A percentile compares a stretch with the other conserved stretches of the same genome.
Evolutionary conservation across 2,113 vertebrate genomes (phyloP).

Genomic region (Ariopsis seemanni): DNA sequence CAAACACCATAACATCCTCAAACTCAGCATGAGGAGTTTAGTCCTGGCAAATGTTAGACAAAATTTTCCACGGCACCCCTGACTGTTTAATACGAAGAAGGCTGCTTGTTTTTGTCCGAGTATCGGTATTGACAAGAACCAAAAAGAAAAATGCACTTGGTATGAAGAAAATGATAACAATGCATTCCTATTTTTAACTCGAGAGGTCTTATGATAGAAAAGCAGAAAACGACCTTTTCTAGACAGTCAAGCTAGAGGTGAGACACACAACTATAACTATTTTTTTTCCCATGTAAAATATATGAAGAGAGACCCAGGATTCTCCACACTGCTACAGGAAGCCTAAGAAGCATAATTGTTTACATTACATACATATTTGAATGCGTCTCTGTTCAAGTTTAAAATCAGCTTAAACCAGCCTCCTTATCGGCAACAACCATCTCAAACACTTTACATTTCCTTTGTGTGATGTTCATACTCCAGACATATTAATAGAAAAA

Average conservation of each 20-base stretch:
- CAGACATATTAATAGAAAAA: neutral
- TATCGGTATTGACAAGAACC: neutral
- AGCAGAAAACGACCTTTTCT: neutral
- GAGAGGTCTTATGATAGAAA: neutral
- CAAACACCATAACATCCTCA: too few relatives aligned
- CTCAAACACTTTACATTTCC: conserved; percentile 40
- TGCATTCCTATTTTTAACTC: neutral
- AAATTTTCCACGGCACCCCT: neutral
- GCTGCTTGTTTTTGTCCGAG: neutral
- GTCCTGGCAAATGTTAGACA: neutral
- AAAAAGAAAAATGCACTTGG: neutral
- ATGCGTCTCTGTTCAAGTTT: neutral
- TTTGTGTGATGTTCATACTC: conserved; percentile 19
- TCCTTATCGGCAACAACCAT: conserved; percentile 21
- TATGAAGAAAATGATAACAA: neutral
- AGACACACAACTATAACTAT: neutral
- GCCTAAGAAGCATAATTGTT: neutral
- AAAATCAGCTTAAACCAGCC: neutral
- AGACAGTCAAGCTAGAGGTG: neutral
- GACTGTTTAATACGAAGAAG: neutral
- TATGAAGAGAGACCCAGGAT: neutral
- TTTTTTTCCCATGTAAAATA: neutral
- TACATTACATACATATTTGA: neutral
- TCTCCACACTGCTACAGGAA: neutral
- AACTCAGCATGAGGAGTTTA: neutral